These are phyloP conservation scores for Diplogasteroides magnus DNA, from an alignment of 1,140 invertebrate species.

Conservation along the genomic window DNA sequence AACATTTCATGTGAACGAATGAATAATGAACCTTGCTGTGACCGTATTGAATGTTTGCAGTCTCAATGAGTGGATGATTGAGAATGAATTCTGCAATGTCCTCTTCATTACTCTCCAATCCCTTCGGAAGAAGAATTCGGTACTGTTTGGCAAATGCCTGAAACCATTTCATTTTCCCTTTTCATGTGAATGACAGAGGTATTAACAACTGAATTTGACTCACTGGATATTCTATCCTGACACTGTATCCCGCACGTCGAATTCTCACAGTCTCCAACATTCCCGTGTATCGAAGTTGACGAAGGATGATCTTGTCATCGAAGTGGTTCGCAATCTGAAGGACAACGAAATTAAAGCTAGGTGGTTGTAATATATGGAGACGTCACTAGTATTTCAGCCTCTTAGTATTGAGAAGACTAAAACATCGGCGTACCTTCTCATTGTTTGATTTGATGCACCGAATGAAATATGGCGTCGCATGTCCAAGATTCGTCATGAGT, in stretches of 20 bases:
- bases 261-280: constrained; percentile 94
- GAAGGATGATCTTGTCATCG: constrained; percentile 86
- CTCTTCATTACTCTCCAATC: constrained; percentile 62
- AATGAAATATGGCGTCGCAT: constrained; percentile 93
- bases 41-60: constrained; percentile 88
- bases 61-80: constrained; percentile 67
- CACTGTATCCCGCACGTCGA: constrained; percentile 87
- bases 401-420: background rate
- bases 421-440: constrained; percentile 66
- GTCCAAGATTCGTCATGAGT: constrained; percentile 85
- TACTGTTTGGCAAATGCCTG: constrained; percentile 84
- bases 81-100: constrained; percentile 46
- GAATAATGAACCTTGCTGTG: constrained; percentile 65
- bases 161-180: constrained; percentile 18
- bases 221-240: constrained; percentile 77
- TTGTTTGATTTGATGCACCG: constrained; percentile 91
- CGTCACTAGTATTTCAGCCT: constrained; percentile 7
- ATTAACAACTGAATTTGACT: constrained; percentile 12
- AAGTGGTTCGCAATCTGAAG: constrained; percentile 75
- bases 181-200: background rate
- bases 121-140: constrained; percentile 80
- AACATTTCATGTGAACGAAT: constrained; percentile 4
- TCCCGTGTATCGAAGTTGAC: constrained; percentile 80
- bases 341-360: constrained; percentile 2
- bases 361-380: constrained; percentile 10